phyloP scores from a whole-genome alignment of 64 coral and sea anemone species.

The Montipora cactus region DNA sequence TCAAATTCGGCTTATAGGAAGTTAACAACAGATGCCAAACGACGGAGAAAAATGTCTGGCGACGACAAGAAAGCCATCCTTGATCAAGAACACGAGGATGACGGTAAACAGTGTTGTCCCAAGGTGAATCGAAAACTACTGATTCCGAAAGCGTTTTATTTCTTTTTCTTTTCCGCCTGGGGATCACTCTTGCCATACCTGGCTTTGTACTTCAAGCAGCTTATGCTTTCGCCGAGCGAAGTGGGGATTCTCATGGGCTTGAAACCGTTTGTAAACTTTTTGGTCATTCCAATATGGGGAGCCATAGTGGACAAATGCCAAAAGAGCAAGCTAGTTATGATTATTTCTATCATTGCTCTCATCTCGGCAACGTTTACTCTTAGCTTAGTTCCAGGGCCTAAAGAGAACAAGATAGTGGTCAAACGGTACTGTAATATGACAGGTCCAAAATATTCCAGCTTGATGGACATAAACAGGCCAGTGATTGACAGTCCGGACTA shows the following conservation, averaged over 20 bases:
- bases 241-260: conserved; percentile 99
- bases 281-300: conserved; percentile 99
- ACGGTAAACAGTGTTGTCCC: conserved; percentile 83
- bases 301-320: conserved; percentile 98
- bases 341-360: conserved; percentile 93
- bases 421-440: conserved; percentile 86
- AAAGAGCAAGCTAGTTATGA: conserved; percentile 92
- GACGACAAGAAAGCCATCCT: conserved; percentile 82
- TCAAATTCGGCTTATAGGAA: not conserved
- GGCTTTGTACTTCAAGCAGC: conserved; percentile 98
- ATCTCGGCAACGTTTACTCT: conserved; percentile 93
- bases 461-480: conserved; percentile 79
- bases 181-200: conserved; percentile 93
- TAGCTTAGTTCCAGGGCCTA: conserved; percentile 85
- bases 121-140: conserved; percentile 91
- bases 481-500: conserved; percentile 81
- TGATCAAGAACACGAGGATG: conserved; percentile 18
- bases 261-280: conserved; percentile 99
- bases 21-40: not conserved
- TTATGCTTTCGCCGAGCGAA: conserved; percentile 96
- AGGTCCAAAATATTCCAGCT: conserved; percentile 45
- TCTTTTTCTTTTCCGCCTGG: conserved; percentile 99
- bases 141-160: conserved; percentile 97
- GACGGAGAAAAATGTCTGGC: conserved; percentile 13
- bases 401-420: conserved; percentile 82